Base-by-base conservation (phyloP, 1,140 invertebrate species). In the Coelopa frigida region DNA sequence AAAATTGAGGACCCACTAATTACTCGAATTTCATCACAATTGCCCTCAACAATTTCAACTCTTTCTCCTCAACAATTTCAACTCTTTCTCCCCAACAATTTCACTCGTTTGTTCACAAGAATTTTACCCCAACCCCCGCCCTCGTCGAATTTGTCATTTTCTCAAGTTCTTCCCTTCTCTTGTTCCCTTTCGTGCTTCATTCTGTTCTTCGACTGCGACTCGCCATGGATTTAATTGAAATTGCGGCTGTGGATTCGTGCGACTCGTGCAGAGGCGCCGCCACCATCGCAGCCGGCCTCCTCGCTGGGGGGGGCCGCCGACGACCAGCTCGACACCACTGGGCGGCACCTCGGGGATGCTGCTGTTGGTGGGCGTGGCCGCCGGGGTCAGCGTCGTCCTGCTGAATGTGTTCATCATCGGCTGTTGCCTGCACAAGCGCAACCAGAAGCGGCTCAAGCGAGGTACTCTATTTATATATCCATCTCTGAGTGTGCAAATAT, bases 401-500 rank as follows among this genome's bases (percentile, higher is more conserved):
- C 76, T 91, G 59, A 92, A 92, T 72, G 80, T 92, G 57, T 78
- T 89, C 47, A 76, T 93, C 63, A 87, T 93, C 50, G 83, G 87
- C 44, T 92, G 87, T 72, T 93, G 89, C 73, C 79, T 94, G 46
- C 80, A 87, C 59, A 78, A 83, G 63, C 77, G 78, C 73, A 76
- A 81, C 45, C 82, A 82, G 64, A 84, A 84, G 69, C 75, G 82
- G 59, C 60, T 72, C 76, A 83, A 83, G 79, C 49, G 69, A 62
- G 69, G 70, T 72, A 71, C 55, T 50, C 35, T 48, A 35, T n/a
- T n/a, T n/a, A n/a, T n/a, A n/a, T n/a, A n/a, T n/a, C n/a, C n/a
- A n/a, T n/a, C 27, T 29, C 27, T 8, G 14, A 29, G 27, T 10
- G 8, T 29, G 8, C 17, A 11, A 10, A 37, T 37, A 37, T 29